phyloP scores from a whole-genome alignment of 2,888 invertebrate genomes.

The Anoncus sp. region DNA sequence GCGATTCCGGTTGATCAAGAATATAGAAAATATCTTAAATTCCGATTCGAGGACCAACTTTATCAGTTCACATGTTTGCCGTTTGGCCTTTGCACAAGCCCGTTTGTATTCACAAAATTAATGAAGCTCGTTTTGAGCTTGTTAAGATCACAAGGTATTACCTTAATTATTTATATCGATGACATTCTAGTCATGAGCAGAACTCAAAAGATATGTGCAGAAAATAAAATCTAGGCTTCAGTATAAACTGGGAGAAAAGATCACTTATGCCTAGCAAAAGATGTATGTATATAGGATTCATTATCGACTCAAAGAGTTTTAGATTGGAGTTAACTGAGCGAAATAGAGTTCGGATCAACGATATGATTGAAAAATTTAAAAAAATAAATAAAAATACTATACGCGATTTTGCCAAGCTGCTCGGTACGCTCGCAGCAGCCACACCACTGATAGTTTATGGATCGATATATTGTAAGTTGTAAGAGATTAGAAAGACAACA shows the following conservation, averaged over 20 bases:
- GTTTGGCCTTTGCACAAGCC: too few relatives aligned
- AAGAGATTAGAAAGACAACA: constrained; percentile 24
- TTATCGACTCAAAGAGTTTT: constrained; percentile 17
- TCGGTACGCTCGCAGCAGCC: constrained; percentile 19
- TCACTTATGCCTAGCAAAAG: constrained; percentile 22
- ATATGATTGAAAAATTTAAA: constrained; percentile 24
- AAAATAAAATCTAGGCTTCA: too few relatives aligned
- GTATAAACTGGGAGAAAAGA: constrained; percentile 39
- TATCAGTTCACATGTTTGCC: constrained; percentile 40
- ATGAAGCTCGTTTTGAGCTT: constrained; percentile 31
- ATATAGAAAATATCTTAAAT: constrained; percentile 32
- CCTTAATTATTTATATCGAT: constrained; percentile 18
- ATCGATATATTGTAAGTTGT: constrained; percentile 16
- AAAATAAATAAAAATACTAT: constrained; percentile 13
- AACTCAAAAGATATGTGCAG: constrained; percentile 7
- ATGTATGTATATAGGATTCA: constrained; percentile 29
- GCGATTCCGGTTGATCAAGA: not conserved
- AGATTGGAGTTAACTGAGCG: constrained; percentile 31
- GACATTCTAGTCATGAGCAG: constrained; percentile 17
- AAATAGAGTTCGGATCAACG: constrained; percentile 1
- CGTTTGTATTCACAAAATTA: constrained; percentile 38
- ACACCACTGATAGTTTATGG: constrained; percentile 36
- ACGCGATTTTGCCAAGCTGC: constrained; percentile 29
- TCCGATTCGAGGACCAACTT: constrained; percentile 24
- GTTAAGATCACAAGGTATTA: constrained; percentile 18